phyloP scores from a whole-genome alignment of 2,113 vertebrate genomes.

The Dasyornis broadbenti region DNA sequence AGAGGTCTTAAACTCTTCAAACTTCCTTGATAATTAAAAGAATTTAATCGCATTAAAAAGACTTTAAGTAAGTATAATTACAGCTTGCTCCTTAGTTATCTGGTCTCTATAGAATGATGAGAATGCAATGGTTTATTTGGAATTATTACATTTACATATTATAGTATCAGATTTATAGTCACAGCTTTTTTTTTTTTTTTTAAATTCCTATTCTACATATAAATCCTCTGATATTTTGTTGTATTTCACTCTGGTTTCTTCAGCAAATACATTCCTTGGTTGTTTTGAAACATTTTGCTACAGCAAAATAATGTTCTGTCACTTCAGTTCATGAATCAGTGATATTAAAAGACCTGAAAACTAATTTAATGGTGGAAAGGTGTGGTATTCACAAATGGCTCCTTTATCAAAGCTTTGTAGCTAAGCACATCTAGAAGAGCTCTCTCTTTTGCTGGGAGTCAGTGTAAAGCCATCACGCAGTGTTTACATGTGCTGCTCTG shows the following conservation, averaged over 20 bases:
- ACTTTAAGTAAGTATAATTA: not conserved
- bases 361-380: not conserved
- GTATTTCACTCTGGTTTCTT: not conserved
- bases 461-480: not conserved
- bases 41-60: not conserved
- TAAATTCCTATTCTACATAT: not conserved
- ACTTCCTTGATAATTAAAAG: not conserved
- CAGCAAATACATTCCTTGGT: not conserved
- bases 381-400: not conserved
- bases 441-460: not conserved
- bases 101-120: not conserved
- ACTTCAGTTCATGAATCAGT: not conserved
- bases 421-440: not conserved
- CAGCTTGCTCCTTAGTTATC: not conserved
- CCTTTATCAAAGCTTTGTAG: not conserved
- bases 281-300: not conserved
- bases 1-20: not conserved
- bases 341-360: not conserved
- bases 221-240: not conserved
- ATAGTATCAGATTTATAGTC: not conserved
- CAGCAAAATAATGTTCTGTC: not conserved
- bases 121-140: not conserved
- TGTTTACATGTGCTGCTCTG: not conserved
- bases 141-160: not conserved
- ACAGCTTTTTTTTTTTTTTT: not conserved